Evolutionary conservation across 2,888 invertebrate species (phyloP), one percentile per base, ranked within the genome.

Genomic region (Cryptocheilus praepositus): DNA sequence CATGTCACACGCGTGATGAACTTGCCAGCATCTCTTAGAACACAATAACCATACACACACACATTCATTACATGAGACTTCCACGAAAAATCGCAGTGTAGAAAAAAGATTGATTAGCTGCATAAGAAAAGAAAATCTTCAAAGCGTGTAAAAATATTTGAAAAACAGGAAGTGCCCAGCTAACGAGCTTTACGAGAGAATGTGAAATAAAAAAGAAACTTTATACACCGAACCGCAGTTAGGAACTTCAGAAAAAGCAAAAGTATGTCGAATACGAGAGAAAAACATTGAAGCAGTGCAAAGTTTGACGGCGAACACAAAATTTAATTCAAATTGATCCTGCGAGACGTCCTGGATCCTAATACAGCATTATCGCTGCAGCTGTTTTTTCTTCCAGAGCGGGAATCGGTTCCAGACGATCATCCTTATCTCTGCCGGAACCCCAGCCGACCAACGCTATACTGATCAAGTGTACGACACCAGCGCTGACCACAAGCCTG

Each of bases 311-410:
- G 8, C 19, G 49, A 16, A 36, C 36, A 36, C 36, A 11, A 36
- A 11, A 5, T 11, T 4, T 36, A 4, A 11, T 7, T 11, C 36
- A 11, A 36, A 1, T 36, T 11, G 36, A 7, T 7, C 11, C 36
- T 7, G 36, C 3, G 1, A 36, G 8, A 36, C 36, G 8, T 36
- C 8, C 36, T 11, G 7, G 13, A 2, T 0, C 43, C 52, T 61
- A 95, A 85, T 95, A 95, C 74, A 95, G 89, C 94, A 96, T 95
- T 83, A 96, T 96, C 83, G 95, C 95, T 67, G 95, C 95, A 77
- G 94, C 94, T 69, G 93, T 92, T 88, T 95, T 95, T 87, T 95
- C 95, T 83, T 95, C 94, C 62, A 93, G 90, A 55, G 93, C 94
- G 25, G 93, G 95, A 71, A 92, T 91, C 51, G 92, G 92, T 85